These are phyloP conservation scores for Corella eumyota DNA, from an alignment of 23 tunicate genomes.

Conservation along the genomic window DNA sequence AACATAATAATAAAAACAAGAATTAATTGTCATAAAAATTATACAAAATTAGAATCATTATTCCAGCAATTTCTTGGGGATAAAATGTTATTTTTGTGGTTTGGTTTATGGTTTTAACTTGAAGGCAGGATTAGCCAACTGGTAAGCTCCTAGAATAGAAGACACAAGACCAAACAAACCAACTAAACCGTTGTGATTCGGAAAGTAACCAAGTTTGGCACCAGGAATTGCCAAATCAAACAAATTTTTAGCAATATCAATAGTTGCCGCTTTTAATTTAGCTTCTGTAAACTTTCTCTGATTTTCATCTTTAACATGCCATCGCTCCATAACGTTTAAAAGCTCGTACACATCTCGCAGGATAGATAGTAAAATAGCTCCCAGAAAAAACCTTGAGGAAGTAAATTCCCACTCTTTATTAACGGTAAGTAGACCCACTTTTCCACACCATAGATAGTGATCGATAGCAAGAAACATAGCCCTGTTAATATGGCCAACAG, in stretches of 20 bases:
- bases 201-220: conserved; percentile 60
- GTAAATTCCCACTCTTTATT: conserved; percentile 59
- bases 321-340: conserved; percentile 7
- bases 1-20: too few relatives aligned
- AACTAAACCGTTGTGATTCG: conserved; percentile 59
- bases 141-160: conserved; percentile 58
- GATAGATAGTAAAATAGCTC: conserved; percentile 33
- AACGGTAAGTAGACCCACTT: conserved; percentile 42
- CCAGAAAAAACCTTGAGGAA: conserved; percentile 45
- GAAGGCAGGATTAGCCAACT: conserved; percentile 44
- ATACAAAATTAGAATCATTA: too few relatives aligned
- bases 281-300: neutral
- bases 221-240: conserved; percentile 76
- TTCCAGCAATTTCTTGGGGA: too few relatives aligned
- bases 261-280: conserved; percentile 36
- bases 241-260: conserved; percentile 58
- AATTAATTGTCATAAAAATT: too few relatives aligned
- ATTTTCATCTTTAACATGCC: conserved; percentile 2
- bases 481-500: conserved; percentile 56
- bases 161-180: conserved; percentile 67
- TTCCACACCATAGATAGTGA: conserved; percentile 87
- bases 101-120: conserved; percentile 57
- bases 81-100: too few relatives aligned
- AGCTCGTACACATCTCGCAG: conserved; percentile 52
- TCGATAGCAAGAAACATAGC: conserved; percentile 43